Evolutionary conservation across 92 coral and sea anemone species (phyloP).

Genomic region (Umimayanthus kanabou): DNA sequence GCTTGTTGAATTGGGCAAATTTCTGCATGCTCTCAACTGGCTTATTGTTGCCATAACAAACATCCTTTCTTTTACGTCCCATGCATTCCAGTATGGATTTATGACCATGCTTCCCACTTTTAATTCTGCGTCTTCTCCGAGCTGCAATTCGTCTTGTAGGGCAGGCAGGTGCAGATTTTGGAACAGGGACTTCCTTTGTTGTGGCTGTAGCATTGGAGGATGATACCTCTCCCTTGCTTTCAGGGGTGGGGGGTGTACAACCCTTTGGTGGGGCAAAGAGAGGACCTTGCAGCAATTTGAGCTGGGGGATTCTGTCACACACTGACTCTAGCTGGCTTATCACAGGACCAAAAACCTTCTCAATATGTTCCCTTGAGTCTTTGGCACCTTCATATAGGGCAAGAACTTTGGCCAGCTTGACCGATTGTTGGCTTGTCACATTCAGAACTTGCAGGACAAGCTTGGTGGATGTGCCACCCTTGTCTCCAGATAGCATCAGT

Average conservation of each 20-base stretch:
- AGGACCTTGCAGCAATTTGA: neutral
- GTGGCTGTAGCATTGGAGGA: neutral
- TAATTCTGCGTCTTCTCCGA: neutral
- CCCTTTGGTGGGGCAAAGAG: neutral
- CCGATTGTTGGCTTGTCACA: neutral
- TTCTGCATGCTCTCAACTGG: neutral
- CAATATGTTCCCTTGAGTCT: neutral
- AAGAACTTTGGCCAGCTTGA: slow-evolving; percentile 11
- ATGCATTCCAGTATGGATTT: neutral
- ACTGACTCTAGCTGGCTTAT: slow-evolving; percentile 9
- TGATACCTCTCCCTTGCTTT: neutral
- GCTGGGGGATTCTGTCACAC: slow-evolving; percentile 8
- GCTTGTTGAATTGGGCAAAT: neutral
- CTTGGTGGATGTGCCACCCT: neutral
- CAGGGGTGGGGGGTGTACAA: neutral
- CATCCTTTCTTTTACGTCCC: too few relatives aligned
- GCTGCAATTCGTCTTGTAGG: slow-evolving; percentile 5
- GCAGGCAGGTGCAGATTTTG: neutral
- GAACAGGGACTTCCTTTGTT: slow-evolving; percentile 5
- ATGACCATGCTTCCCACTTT: neutral
- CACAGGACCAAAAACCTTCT: neutral
- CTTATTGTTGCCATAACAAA: too few relatives aligned
- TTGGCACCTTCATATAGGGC: slow-evolving; percentile 5
- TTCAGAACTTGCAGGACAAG: neutral
- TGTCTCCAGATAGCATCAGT: neutral